Percentiles rank a stretch among this genome's conserved stretches.
phyloP scores from a whole-genome alignment of 2,888 invertebrate genomes.

The Eupithecia insigniata region DNA sequence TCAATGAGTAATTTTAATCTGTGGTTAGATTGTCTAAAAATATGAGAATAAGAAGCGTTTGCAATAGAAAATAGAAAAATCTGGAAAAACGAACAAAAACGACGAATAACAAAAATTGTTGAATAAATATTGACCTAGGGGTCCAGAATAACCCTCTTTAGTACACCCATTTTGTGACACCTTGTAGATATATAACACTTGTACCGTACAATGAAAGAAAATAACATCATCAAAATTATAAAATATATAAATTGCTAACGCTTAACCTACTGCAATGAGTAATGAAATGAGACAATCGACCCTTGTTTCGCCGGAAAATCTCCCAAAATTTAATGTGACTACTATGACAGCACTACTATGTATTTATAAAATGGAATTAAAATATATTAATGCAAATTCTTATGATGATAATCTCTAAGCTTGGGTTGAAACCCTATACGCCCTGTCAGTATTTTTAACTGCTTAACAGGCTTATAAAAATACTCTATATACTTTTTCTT shows the following conservation, averaged over 20 bases:
- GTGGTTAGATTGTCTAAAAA: not conserved
- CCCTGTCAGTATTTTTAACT: not conserved
- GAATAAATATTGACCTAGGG: not conserved
- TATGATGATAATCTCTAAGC: not conserved
- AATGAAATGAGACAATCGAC: not conserved
- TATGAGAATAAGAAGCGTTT: not conserved
- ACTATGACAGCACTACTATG: not conserved
- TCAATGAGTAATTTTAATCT: not conserved
- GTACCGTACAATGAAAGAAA: no score
- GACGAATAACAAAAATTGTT: not conserved
- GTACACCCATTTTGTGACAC: not conserved
- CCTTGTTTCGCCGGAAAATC: not conserved
- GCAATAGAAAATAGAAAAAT: not conserved
- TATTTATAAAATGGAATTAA: not conserved
- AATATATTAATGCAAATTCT: constrained; percentile 14
- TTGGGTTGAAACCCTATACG: not conserved
- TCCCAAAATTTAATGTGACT: not conserved
- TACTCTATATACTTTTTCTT: no score
- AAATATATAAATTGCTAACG: not conserved
- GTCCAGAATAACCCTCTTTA: not conserved
- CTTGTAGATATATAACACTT: no score
- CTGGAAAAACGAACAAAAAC: not conserved
- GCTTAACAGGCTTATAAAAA: no score
- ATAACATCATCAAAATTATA: no score
- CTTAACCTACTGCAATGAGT: not conserved